phyloP scores from a whole-genome alignment of 2,797 vertebrate species.

The Brotogeris chrysoptera region DNA sequence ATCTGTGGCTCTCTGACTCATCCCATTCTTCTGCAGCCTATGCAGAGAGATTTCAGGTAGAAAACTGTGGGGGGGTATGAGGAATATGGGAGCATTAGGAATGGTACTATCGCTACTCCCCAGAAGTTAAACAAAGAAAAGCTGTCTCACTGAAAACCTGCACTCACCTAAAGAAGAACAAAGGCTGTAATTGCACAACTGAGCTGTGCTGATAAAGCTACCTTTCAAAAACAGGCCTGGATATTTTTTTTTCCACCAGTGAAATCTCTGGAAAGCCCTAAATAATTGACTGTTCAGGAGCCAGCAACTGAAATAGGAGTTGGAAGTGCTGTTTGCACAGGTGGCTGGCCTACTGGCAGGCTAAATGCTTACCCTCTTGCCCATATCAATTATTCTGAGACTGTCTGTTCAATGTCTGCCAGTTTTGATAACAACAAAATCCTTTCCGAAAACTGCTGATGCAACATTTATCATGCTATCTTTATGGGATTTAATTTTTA shows the following conservation, averaged over 20 bases:
- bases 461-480: conserved; percentile 48
- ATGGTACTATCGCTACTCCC: not conserved
- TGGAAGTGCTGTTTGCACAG: conserved; percentile 76
- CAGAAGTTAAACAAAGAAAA: not conserved
- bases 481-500: not conserved
- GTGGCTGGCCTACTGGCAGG: conserved; percentile 71
- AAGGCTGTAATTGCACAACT: not conserved
- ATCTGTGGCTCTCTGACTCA: not conserved
- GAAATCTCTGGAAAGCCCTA: conserved; percentile 67
- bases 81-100: not conserved
- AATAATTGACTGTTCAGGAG: conserved; percentile 73
- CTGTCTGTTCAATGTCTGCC: conserved; percentile 70
- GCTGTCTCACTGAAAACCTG: not conserved
- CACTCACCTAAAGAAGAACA: not conserved
- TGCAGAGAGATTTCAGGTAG: not conserved
- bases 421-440: conserved; percentile 71
- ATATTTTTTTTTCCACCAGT: conserved; percentile 13
- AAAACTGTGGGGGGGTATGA: not conserved
- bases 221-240: conserved; percentile 17
- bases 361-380: conserved; percentile 65
- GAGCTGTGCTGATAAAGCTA: conserved; percentile 30
- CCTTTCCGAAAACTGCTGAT: conserved; percentile 72
- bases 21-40: not conserved
- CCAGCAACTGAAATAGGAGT: conserved; percentile 67
- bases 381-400: conserved; percentile 72